Evolutionary conservation across 2,113 vertebrate genomes (phyloP), one percentile per base, ranked within the genome.

Genomic region (Oreochromis tanganicae): DNA sequence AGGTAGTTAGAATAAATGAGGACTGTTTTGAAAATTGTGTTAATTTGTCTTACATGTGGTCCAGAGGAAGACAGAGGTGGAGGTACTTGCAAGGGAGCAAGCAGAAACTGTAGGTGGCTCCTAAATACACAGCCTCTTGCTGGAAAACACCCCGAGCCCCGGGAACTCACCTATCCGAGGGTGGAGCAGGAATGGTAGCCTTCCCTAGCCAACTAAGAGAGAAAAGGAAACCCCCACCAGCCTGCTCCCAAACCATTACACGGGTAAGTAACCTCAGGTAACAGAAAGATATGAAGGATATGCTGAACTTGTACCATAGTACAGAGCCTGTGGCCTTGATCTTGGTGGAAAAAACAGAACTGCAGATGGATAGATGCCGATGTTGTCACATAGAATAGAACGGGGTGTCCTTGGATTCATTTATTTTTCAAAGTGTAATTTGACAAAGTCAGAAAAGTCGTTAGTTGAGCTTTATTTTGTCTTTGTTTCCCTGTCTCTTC

Each of bases 371-470:
- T 34, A 11, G 57, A 61, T 19, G 57, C 57, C 0, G 13, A 4
- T 6, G 29, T 19, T 61, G 34, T 16, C 57, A 61, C 57, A 61
- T 61, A 61, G 29, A 19, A 19, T 19, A 61, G 57, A 6, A 19
- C 3, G 8, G 29, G 29, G 29, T 1, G 5, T 61, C 16, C 29
- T 61, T 61, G 9, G 16, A 61, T 61, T 61, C 57, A 4, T 61
- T 61, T 61, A 10, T 61, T 61, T 61, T 34, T 61, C 57, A 61
- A 61, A 61, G 57, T 61, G 29, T 61, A 61, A 63, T n/a, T 36
- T 63, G 9, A 12, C 59, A 63, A 36, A 36, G 32, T 63, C 2
- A 63, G 9, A 63, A 63, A 63, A 36, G 32, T 36, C 0, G 0
- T 36, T 36, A n/a, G 32, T 12, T 36, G 59, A 66, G 17, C 17